Base-by-base conservation (phyloP, 2,888 invertebrate species). In the Euproctis similis region DNA sequence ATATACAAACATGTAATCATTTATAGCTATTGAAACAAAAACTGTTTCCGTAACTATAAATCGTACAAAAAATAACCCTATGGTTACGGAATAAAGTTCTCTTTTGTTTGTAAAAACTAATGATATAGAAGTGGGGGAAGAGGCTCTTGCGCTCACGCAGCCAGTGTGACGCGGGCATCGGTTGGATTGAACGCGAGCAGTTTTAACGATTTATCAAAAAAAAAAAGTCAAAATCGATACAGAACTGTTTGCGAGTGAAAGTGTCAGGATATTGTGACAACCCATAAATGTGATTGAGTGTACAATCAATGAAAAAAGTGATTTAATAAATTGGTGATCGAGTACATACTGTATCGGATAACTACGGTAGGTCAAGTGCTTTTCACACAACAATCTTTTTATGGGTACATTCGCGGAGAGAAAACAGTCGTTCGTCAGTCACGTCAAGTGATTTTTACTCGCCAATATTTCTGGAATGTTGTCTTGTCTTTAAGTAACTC, bases 211-310 rank as follows among this genome's bases (percentile, higher is more conserved):
- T 67, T 50, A 48, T n/a, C 10, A 20, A 40, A 19, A 38, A 22
- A 30, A 39, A 35, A 37, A n/a, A n/a, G n/a, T n/a, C 39, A 46
- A 64, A 69, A 66, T 62, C 73, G 71, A 70, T 40, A 63, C 55
- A 72, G 71, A 67, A 68, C 70, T 65, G 61, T 56, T 61, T 56
- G 49, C 32, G 38, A 77, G 77, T 78, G 76, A 77, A 76, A 78
- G 78, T 77, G 71, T 50, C 49, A 54, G 53, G 47, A 58, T 57
- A 47, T 51, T 59, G 57, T 61, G 53, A 56, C 44, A 61, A 14
- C 38, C 42, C 39, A 60, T 53, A 50, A n/a, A 43, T 51, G 53
- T 60, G 59, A 47, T 44, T 33, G 34, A 47, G 51, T 53, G 45
- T 49, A 35, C 33, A 33, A 33, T 38, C 31, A 30, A 40, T 42